Evolutionary conservation across 2,113 vertebrate genomes (phyloP), one percentile per base, ranked within the genome.

Genomic region (Sigmodon hispidus): DNA sequence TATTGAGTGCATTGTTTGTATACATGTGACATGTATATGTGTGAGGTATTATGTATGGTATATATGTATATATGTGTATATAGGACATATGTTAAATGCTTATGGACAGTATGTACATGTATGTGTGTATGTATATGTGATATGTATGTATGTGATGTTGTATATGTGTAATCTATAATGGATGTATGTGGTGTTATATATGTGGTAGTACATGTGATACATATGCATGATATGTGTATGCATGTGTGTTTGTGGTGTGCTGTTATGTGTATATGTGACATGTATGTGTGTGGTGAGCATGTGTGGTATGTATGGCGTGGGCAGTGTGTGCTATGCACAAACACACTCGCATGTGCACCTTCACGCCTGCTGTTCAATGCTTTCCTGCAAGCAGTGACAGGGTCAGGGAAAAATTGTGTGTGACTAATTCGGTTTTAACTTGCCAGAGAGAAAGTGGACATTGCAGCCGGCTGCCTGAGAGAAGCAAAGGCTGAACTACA

Each of bases 361-460:
- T 95, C 75, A 7, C 0, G 97, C 97, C 93, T 95, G 91, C 87
- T 91, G 93, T 84, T 95, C 84, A 75, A 87, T 95, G 97, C 98
- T 98, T 98, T 98, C 98, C 98, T 98, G 98, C 96, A 97, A 55
- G 84, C 90, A 96, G 98, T 98, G 98, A 98, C 98, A 98, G 98
- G 99, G 98, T 99, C 98, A 99, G 98, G 98, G 98, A 99, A 98
- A 99, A 99, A 99, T 99, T 99, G 98, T 99, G 98, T 99, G 98
- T 99, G 98, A 98, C 98, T 99, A 99, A 99, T 99, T 99, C 98
- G 98, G 98, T 98, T 98, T 98, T 98, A 99, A 99, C 98, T 98
- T 99, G 98, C 98, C 98, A 99, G 98, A 98, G 98, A 98, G 98
- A 98, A 98, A 98, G 98, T 98, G 98, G 98, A 98, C 98, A 98